phyloP scores from a whole-genome alignment of 2,888 invertebrate genomes.

The Microdon myrmicae region DNA sequence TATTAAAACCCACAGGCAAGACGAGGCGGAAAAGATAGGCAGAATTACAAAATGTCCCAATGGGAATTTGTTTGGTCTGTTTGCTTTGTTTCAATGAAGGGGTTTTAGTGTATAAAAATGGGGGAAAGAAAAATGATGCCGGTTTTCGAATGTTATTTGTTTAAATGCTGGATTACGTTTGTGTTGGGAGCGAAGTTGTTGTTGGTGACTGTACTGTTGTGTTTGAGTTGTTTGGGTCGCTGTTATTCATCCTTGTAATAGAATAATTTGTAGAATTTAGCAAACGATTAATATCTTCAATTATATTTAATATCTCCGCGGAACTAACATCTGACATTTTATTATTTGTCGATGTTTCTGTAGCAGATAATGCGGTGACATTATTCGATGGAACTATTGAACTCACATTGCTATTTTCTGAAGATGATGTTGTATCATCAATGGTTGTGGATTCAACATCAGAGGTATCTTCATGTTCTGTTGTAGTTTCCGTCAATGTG shows the following conservation, averaged over 20 bases:
- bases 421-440: conserved; percentile 1
- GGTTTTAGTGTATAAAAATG: too few species aligned
- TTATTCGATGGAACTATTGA: conserved; percentile 36
- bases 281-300: conserved; percentile 64
- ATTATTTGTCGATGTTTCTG: conserved; percentile 40
- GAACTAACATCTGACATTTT: conserved; percentile 58
- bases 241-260: conserved; percentile 66
- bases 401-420: conserved; percentile 42
- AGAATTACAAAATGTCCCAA: too few species aligned
- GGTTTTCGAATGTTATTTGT: too few species aligned
- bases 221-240: conserved; percentile 24
- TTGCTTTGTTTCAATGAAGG: too few species aligned
- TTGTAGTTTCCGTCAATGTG: conserved; percentile 15
- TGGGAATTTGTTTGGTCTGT: too few species aligned
- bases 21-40: too few species aligned
- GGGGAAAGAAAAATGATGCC: too few species aligned
- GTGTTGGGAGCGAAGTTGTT: conserved; percentile 41
- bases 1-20: too few species aligned
- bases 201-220: conserved; percentile 24
- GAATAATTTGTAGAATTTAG: conserved; percentile 67
- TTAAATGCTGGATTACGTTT: conserved; percentile 20
- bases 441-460: background rate
- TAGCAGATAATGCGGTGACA: conserved; percentile 31
- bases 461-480: conserved; percentile 3
- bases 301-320: conserved; percentile 61